Evolutionary conservation across 2,888 invertebrate species (phyloP).

Genomic region (Polyommatus iphigenia): DNA sequence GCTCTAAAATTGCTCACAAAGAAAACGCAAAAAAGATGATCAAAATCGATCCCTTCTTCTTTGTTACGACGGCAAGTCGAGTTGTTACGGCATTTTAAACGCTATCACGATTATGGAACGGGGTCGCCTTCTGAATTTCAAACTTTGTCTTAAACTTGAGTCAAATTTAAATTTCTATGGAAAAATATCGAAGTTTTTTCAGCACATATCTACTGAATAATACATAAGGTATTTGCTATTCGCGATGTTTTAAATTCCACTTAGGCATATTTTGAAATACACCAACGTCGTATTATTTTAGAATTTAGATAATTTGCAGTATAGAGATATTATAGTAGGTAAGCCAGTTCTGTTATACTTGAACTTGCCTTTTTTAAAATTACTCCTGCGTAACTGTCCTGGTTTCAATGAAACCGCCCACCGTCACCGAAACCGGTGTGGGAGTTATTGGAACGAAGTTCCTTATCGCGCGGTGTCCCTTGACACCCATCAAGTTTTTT

Average conservation of each 20-base stretch:
- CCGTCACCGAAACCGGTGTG: too few relatives aligned
- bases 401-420: too few relatives aligned
- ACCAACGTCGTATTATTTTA: background rate
- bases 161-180: conserved; percentile 19
- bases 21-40: background rate
- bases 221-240: background rate
- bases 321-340: too few relatives aligned
- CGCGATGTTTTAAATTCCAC: background rate
- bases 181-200: conserved; percentile 1
- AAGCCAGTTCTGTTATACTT: too few relatives aligned
- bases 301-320: too few relatives aligned
- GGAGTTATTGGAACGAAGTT: too few relatives aligned
- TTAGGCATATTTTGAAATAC: background rate
- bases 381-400: too few relatives aligned
- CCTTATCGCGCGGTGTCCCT: too few relatives aligned
- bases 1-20: background rate
- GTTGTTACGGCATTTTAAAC: background rate
- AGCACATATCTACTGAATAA: background rate
- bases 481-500: too few relatives aligned
- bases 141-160: conserved; percentile 16
- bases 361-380: too few relatives aligned
- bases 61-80: background rate
- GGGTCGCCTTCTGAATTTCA: conserved; percentile 10
- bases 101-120: conserved; percentile 3
- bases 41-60: background rate